phyloP scores from a whole-genome alignment of 2,888 invertebrate genomes.

The Allacma fusca region DNA sequence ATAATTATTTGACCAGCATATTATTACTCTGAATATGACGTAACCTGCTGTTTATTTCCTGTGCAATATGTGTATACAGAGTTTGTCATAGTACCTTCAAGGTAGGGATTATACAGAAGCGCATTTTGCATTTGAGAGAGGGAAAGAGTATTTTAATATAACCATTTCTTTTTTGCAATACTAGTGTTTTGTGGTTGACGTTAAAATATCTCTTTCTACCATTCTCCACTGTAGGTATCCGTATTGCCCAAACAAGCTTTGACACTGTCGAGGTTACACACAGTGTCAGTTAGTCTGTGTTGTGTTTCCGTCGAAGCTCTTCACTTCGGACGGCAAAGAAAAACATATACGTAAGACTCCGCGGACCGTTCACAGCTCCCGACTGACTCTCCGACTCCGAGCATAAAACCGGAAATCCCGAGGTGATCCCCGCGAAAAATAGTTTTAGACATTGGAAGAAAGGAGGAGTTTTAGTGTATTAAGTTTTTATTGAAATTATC shows the following conservation, averaged over 20 bases:
- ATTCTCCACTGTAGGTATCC: no score
- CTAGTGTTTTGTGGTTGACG: no score
- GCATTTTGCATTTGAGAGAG: neutral
- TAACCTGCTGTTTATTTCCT: slow-evolving; percentile 11
- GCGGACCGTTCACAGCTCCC: no score
- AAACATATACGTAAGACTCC: no score
- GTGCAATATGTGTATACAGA: neutral
- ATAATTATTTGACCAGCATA: neutral
- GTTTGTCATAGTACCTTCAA: neutral
- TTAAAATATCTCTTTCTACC: no score
- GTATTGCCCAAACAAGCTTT: no score
- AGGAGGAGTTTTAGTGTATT: neutral
- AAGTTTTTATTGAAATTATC: neutral
- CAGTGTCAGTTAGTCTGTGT: no score
- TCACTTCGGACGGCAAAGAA: no score
- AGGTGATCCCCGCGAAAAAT: neutral
- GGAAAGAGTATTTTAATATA: no score
- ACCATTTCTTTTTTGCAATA: no score
- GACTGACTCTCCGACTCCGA: neutral
- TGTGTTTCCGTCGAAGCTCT: no score
- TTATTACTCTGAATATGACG: neutral
- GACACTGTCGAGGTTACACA: no score
- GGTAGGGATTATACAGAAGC: neutral
- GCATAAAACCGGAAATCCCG: slow-evolving; percentile 9
- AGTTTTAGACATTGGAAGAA: neutral